A percentile compares a stretch with the other conserved stretches of the same genome.
These are phyloP conservation scores for Pseudolycoriella hygida DNA, from an alignment of 2,888 invertebrate species.

Conservation along the genomic window DNA sequence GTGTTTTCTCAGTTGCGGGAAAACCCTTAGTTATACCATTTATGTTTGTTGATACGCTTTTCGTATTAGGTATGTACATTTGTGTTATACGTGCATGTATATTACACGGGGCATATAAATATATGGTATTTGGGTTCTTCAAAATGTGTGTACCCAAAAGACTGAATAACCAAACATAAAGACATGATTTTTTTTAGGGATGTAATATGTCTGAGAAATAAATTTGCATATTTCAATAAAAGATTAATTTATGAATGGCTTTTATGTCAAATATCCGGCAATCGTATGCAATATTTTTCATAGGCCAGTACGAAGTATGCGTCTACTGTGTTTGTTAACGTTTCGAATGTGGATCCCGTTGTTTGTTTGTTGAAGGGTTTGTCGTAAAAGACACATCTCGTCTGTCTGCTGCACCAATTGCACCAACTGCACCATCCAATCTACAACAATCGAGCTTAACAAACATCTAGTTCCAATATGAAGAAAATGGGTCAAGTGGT, in stretches of 20 bases:
- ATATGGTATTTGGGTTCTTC: neutral
- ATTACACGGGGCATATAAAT: neutral
- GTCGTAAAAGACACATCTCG: too few relatives aligned
- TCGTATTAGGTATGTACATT: neutral
- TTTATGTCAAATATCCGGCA: neutral
- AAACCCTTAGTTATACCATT: conserved; percentile 2
- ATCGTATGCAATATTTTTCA: neutral
- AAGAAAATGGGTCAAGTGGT: too few relatives aligned
- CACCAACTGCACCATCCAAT: too few relatives aligned
- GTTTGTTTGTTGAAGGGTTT: too few relatives aligned
- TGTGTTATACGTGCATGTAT: neutral
- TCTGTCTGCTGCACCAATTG: too few relatives aligned
- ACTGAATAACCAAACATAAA: neutral
- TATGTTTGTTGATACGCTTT: neutral
- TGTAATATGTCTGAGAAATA: neutral
- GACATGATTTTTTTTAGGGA: neutral
- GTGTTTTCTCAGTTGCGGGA: conserved; percentile 2
- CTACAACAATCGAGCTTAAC: too few relatives aligned
- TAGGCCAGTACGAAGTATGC: too few relatives aligned
- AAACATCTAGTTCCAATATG: too few relatives aligned
- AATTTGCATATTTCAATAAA: conserved; percentile 1
- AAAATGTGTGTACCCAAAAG: too few relatives aligned
- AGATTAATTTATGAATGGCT: neutral
- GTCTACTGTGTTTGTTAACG: too few relatives aligned
- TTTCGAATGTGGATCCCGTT: too few relatives aligned